Evolutionary conservation across 2,797 vertebrate species (phyloP).

Genomic region (Phoebastria nigripes): DNA sequence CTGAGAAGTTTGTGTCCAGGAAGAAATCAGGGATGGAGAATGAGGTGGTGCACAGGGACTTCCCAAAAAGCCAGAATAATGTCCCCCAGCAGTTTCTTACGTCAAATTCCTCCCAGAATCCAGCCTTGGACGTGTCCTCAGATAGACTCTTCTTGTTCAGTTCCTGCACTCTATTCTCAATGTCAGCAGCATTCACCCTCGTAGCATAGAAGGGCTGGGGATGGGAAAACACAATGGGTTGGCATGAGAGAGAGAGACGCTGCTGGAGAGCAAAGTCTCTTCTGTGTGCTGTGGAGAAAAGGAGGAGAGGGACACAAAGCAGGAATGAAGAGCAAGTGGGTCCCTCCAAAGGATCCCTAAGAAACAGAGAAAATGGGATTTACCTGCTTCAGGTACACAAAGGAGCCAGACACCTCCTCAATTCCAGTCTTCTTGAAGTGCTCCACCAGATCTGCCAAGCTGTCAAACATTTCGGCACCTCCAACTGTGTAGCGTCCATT

Average conservation of each 20-base stretch:
- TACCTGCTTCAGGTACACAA: constrained; percentile 89
- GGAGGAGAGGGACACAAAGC: not conserved
- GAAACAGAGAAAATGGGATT: not conserved
- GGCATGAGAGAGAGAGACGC: not conserved
- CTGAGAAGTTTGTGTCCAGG: not conserved
- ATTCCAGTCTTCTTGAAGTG: constrained; percentile 88
- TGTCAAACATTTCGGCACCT: constrained; percentile 83
- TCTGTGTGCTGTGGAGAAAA: not conserved
- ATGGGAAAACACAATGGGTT: not conserved
- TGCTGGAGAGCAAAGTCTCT: not conserved
- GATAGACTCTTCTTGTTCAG: constrained; percentile 81
- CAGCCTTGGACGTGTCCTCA: constrained; percentile 86
- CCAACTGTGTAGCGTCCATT: constrained; percentile 89
- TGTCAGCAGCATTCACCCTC: constrained; percentile 90
- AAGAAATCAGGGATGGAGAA: not conserved
- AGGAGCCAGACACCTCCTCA: constrained; percentile 88
- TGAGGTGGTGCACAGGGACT: not conserved
- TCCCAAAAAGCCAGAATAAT: not conserved
- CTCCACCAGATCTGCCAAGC: constrained; percentile 90
- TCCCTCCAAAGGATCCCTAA: not conserved
- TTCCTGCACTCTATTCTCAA: constrained; percentile 88
- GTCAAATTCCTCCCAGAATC: constrained; percentile 99
- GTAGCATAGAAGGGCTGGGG: constrained; percentile 91
- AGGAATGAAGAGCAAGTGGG: not conserved
- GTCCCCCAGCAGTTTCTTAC: constrained; percentile 67